Percentiles rank a stretch among this genome's conserved stretches.
These are phyloP conservation scores for Malurus melanocephalus DNA, from an alignment of 2,113 vertebrate species.

Conservation along the genomic window DNA sequence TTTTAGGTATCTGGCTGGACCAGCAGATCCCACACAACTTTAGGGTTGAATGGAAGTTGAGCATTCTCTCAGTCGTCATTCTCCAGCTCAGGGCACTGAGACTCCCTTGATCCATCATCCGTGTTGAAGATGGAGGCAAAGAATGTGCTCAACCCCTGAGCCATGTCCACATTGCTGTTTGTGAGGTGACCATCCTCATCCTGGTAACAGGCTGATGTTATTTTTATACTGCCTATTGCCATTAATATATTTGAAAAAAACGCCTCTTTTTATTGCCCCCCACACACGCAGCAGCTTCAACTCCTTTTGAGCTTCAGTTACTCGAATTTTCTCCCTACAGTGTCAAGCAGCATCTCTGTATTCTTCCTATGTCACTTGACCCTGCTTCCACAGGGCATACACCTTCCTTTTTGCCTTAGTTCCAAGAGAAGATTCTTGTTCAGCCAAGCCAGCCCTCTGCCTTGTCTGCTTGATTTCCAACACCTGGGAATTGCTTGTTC, in stretches of 20 bases:
- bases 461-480: background rate
- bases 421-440: background rate
- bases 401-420: background rate
- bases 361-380: background rate
- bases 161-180: background rate
- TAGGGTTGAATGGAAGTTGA: background rate
- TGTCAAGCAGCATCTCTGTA: background rate
- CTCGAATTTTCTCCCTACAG: background rate
- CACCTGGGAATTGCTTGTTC: background rate
- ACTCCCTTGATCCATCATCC: background rate
- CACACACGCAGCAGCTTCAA: background rate
- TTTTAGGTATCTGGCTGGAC: background rate
- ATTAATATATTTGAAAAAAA: background rate
- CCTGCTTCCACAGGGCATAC: background rate
- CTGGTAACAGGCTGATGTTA: background rate
- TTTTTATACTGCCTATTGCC: background rate
- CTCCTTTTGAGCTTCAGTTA: no score
- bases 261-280: background rate
- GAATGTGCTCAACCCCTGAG: accelerated
- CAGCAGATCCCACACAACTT: background rate
- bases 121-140: background rate
- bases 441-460: background rate
- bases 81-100: no score
- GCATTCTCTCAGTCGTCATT: accelerated
- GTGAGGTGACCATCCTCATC: background rate